Percentiles rank a stretch among this genome's conserved stretches.
phyloP scores from a whole-genome alignment of 2,797 vertebrate genomes.

The Hapalemur alaotrensis region DNA sequence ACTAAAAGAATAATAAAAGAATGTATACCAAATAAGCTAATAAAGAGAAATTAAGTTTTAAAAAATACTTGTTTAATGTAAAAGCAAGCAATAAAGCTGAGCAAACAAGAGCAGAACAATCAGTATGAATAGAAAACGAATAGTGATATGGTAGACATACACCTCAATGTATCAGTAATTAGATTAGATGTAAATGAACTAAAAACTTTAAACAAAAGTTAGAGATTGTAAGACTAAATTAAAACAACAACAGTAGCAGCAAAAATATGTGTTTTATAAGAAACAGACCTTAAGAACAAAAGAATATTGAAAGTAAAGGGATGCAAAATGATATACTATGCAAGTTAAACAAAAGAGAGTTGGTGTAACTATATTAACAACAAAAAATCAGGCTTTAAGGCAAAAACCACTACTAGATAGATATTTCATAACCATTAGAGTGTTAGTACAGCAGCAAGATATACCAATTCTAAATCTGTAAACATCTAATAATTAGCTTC shows the following conservation, averaged over 20 bases:
- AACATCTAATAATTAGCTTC: not conserved
- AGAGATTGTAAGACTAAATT: not conserved
- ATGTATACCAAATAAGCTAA: not conserved
- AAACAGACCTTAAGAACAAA: not conserved
- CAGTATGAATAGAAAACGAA: not conserved
- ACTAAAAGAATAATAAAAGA: not conserved
- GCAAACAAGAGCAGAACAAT: not conserved
- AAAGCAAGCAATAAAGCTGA: not conserved
- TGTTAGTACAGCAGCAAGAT: not conserved
- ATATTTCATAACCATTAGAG: not conserved
- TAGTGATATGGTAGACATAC: not conserved
- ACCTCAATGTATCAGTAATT: not conserved
- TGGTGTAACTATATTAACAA: not conserved
- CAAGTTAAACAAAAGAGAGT: not conserved
- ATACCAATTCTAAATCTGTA: not conserved
- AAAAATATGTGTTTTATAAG: not conserved
- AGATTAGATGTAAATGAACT: not conserved
- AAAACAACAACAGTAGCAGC: not conserved
- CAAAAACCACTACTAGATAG: not conserved
- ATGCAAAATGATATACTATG: not conserved
- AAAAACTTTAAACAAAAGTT: not conserved
- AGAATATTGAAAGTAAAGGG: not conserved
- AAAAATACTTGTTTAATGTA: not conserved
- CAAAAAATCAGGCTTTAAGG: not conserved
- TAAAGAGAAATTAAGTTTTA: not conserved